Percentiles rank a stretch among this genome's conserved stretches.
phyloP scores from a whole-genome alignment of 2,888 invertebrate genomes.

The Ellobium chinense region DNA sequence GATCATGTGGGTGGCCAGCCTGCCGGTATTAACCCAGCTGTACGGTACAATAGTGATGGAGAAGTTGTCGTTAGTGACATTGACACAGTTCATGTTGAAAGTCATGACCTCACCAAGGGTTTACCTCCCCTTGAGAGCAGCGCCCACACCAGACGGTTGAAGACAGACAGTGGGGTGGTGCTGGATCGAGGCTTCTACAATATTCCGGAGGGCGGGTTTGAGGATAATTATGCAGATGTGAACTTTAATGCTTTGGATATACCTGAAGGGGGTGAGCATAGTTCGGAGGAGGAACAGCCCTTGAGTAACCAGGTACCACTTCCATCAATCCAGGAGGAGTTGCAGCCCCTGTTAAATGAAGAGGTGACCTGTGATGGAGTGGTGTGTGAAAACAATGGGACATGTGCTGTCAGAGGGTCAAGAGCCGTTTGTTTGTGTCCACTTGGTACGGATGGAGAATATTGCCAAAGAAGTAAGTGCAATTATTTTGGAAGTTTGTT shows the following conservation, averaged over 20 bases:
- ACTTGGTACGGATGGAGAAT: constrained; percentile 91
- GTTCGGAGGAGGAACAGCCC: not conserved
- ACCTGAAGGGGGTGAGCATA: constrained; percentile 8
- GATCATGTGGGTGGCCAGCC: not conserved
- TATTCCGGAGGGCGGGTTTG: constrained; percentile 30
- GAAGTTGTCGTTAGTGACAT: constrained; percentile 8
- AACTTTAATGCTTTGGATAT: constrained; percentile 18
- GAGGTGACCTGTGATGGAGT: constrained; percentile 57
- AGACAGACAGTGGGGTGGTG: constrained; percentile 15
- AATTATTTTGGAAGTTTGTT: too few relatives aligned
- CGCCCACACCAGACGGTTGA: constrained; percentile 3
- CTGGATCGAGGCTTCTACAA: constrained; percentile 35
- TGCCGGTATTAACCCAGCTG: not conserved
- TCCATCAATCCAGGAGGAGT: not conserved
- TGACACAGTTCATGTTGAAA: constrained; percentile 18
- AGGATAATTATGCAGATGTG: constrained; percentile 1
- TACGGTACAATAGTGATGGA: not conserved
- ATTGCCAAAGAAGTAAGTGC: constrained; percentile 88
- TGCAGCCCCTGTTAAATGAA: not conserved
- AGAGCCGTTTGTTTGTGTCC: constrained; percentile 87
- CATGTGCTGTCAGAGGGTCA: constrained; percentile 68
- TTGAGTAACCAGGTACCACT: not conserved
- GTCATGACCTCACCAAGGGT: constrained; percentile 13
- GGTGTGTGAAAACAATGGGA: constrained; percentile 67
- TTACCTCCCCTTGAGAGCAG: constrained; percentile 14